Base-by-base conservation (phyloP, 1,140 invertebrate genomes). In the Ruditapes philippinarum region DNA sequence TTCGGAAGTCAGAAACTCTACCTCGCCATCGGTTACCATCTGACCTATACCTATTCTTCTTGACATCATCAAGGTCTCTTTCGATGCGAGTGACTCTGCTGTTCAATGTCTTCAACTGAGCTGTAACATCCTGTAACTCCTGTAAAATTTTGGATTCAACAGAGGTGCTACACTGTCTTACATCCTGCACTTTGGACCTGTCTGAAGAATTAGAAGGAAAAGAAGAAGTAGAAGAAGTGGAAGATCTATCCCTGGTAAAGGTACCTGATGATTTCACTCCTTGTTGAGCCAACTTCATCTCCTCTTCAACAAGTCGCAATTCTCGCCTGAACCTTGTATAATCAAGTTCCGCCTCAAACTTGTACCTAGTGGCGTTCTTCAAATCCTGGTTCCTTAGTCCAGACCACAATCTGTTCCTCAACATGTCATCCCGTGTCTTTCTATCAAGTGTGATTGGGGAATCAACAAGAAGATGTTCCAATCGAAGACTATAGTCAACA, bases 251-350 rank as follows among this genome's bases (percentile, higher is more conserved):
- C 45, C 19, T 49, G 45, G 19, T 49, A 49, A 11, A 11, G 19
- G 9, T 49, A 7, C 19, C 9, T 7, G 45, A 19, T 49, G 45
- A 19, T 19, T 49, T 49, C 7, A 11, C 45, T 11, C 45, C 45
- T 49, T 7, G 19, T 49, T 49, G 28, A 31, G 3, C 65, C n/a
- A 9, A 2, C 42, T 49, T 76, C 7, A 76, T 36, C 5, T 76
- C 73, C n/a, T 76, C 38, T 42, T 76, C 73, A 11, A 76, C 38
- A 36, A 42, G 36, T 42, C 73, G 40, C 36, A 76, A 25, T n/a
- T 76, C 73, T 38, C 42, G 4, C 28, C 68, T 45, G 5, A 25
- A 62, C n/a, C 57, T 62, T 31, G 22, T n/a, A 62, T 25, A 62
- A 19, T 31, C 31, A 7, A 9, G 57, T 19, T 9, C 42, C 5